These are phyloP conservation scores for Otis tarda DNA, from an alignment of 2,113 vertebrate species.

Conservation along the genomic window DNA sequence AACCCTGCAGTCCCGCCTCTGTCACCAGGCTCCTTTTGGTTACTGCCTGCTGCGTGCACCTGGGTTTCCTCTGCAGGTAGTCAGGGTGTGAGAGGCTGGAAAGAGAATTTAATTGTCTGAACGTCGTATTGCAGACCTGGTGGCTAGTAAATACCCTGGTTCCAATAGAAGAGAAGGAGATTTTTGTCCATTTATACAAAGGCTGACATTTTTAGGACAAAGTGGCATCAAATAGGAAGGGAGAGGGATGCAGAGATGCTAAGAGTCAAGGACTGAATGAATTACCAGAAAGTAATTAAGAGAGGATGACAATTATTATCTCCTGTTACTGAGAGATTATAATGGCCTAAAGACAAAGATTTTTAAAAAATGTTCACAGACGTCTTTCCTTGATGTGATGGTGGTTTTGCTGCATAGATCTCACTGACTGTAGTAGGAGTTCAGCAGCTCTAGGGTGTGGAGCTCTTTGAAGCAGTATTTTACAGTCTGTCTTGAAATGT, in stretches of 20 bases:
- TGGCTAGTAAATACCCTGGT: background rate
- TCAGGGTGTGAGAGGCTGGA: background rate
- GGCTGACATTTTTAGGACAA: background rate
- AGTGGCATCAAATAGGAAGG: background rate
- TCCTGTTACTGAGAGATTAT: background rate
- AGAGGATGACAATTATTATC: background rate
- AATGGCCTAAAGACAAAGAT: background rate
- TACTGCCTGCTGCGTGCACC: background rate
- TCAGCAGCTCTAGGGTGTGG: background rate
- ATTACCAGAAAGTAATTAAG: background rate
- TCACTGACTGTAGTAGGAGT: background rate
- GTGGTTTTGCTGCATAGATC: background rate
- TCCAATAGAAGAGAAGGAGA: background rate
- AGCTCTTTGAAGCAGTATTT: constrained; percentile 33
- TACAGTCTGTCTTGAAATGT: constrained; percentile 18
- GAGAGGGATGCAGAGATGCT: background rate
- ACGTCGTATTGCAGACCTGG: background rate
- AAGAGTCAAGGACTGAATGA: background rate
- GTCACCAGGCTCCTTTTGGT: background rate
- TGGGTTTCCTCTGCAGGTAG: background rate
- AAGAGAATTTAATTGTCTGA: background rate
- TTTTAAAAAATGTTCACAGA: background rate
- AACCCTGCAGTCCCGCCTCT: background rate
- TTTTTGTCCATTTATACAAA: background rate
- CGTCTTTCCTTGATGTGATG: background rate